Base-by-base conservation (phyloP, 2,888 invertebrate genomes). In the Tipula vernalis region DNA sequence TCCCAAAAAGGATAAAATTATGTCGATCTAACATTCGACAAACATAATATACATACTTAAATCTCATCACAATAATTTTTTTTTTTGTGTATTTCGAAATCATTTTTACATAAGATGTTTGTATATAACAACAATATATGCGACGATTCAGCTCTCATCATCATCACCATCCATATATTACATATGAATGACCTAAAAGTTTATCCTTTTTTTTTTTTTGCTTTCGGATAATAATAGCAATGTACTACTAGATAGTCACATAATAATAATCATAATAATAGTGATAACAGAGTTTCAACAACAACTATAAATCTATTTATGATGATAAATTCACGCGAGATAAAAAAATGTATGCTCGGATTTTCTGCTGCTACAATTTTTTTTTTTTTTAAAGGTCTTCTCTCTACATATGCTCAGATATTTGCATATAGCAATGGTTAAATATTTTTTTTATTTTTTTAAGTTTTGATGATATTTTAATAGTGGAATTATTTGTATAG, bases 301-400 rank as follows among this genome's bases (percentile, higher is more conserved):
- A 71, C 71, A 71, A 71, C 71, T 71, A 71, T 71, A 71, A 71
- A 71, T 71, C 71, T 71, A 28, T 71, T 71, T 71, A 71, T 71
- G 71, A 71, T 71, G 71, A 71, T 71, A 71, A 71, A 71, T 71
- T 71, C 71, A 71, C 71, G 71, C 71, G 71, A 71, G 71, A 71
- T 71, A 71, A 71, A 71, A 71, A 44, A 44, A 51, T 28, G 28
- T 71, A 10, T 71, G 71, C 71, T 71, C 28, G 71, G 71, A 71
- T 71, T 71, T 71, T 71, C 71, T 71, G 71, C 28, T 71, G 28
- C 71, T 10, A 4, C 8, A 10, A 28, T 28, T 71, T 28, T 71
- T n/a, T n/a, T 28, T 28, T 71, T 28, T 71, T 28, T 71, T 28
- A 71, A 71, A 71, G 71, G 71, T 71, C 71, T 71, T 71, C 71